Percentiles rank a stretch among this genome's conserved stretches.
These are phyloP conservation scores for Rhinophrynus dorsalis DNA, from an alignment of 2,797 vertebrate species.

Conservation along the genomic window DNA sequence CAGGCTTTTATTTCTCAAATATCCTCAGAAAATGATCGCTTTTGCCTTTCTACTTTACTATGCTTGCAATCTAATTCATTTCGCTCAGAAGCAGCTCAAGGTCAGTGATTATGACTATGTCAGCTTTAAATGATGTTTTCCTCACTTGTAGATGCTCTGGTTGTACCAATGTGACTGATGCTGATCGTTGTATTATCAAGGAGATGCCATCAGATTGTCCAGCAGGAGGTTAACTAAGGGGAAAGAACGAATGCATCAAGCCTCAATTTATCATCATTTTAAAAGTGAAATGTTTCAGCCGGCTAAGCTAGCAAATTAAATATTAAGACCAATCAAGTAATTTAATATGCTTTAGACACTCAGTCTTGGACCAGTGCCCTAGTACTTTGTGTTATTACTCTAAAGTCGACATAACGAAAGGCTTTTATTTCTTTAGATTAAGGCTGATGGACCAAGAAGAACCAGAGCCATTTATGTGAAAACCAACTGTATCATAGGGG, in stretches of 20 bases:
- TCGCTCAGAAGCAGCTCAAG: slow-evolving; percentile 62
- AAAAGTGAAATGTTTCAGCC: slow-evolving; percentile 27
- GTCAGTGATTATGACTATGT: slow-evolving; percentile 51
- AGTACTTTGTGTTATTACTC: not conserved
- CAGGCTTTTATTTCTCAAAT: slow-evolving; percentile 59
- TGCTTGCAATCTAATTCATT: slow-evolving; percentile 55
- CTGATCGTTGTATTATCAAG: not conserved
- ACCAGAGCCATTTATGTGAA: too few species aligned
- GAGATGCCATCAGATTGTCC: slow-evolving; percentile 9
- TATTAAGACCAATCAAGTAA: not conserved
- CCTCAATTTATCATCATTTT: slow-evolving; percentile 40
- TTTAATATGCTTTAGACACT: not conserved
- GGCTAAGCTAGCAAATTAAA: slow-evolving; percentile 4
- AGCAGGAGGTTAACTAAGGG: slow-evolving; percentile 35
- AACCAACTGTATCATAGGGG: too few species aligned
- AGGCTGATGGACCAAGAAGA: too few species aligned
- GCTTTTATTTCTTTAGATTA: too few species aligned
- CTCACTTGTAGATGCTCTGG: not conserved
- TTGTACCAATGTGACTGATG: slow-evolving; percentile 38
- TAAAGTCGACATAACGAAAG: not conserved
- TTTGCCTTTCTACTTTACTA: slow-evolving; percentile 55
- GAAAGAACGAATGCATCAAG: slow-evolving; percentile 21
- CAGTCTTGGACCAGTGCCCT: not conserved
- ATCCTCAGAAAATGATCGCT: slow-evolving; percentile 59
- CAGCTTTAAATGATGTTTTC: slow-evolving; percentile 48